Base-by-base conservation (phyloP, 92 coral and sea anemone species). In the Zoanthus sociatus region DNA sequence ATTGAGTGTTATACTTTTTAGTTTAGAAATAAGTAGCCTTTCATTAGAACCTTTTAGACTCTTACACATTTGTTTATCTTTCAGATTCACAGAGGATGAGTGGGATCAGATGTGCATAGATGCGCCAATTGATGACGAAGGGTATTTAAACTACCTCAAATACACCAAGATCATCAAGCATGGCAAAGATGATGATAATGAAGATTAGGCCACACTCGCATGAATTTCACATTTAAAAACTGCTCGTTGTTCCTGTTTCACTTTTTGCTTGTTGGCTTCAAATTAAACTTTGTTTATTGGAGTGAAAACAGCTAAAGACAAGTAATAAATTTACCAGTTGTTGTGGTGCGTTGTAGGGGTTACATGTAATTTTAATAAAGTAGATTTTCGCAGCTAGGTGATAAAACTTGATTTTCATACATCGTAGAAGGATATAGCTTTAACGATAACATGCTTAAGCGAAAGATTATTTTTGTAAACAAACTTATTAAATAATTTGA, bases 101-200 rank as follows among this genome's bases (percentile, higher is more conserved):
- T 94, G 96, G 56, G 99, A 97, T 53, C 94, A 93, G 84, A 97
- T 97, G 99, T 88, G 94, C 50, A 93, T 90, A 74, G 99, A 94
- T 85, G 98, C 98, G 33, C 99, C 99, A 0, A 94, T 97, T 42
- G 98, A 97, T 84, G 91, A 93, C 31, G 93, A 92, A 78, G 99
- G 99, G 18, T 60, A 60, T 71, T 93, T 97, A 60, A 95, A 97
- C 72, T 97, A 97, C 79, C 88, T 95, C 86, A 94, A 93, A 86
- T 97, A 92, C 91, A 94, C 99, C 61, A 93, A 90, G 88, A 94
- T 97, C 61, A 86, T 97, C 78, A 97, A 97, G 79, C 99, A 94
- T 30, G 99, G 99, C 72, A 97, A 94, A 78, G 95, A 97, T 78
- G 99, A 97, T 13, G 99, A 97, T 46, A 89, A 83, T 67, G 48